Percentiles rank a stretch among this genome's conserved stretches.
These are phyloP conservation scores for Zaprionus obscuricornis DNA, from an alignment of 2,888 invertebrate species.

Conservation along the genomic window DNA sequence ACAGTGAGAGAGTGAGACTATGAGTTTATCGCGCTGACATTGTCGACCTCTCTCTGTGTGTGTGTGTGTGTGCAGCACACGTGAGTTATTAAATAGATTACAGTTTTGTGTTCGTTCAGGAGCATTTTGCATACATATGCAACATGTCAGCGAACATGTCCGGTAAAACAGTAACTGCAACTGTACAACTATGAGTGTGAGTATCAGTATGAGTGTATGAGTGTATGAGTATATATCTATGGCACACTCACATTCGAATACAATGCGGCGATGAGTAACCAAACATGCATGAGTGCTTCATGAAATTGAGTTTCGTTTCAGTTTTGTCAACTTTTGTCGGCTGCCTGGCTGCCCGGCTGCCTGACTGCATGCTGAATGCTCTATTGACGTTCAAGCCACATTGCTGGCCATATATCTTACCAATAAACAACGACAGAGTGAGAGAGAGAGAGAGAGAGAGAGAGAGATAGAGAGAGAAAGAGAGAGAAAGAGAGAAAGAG, in stretches of 20 bases:
- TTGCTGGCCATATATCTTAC: background rate
- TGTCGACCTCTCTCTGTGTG: constrained; percentile 45
- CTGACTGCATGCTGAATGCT: constrained; percentile 3
- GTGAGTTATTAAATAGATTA: constrained; percentile 76
- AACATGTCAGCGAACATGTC: constrained; percentile 45
- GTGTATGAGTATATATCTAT: too few species aligned
- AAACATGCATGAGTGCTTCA: constrained; percentile 59
- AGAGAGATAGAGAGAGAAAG: too few species aligned
- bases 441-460: too few species aligned
- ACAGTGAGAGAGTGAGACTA: constrained; percentile 27
- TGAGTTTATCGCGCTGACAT: constrained; percentile 63
- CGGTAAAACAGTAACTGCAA: constrained; percentile 8
- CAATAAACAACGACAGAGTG: background rate
- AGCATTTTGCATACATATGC: constrained; percentile 40
- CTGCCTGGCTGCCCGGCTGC: constrained; percentile 4
- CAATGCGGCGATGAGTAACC: constrained; percentile 10
- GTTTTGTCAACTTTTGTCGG: constrained; percentile 46
- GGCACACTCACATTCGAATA: background rate
- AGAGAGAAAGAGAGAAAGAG: too few species aligned
- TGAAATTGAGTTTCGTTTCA: constrained; percentile 61
- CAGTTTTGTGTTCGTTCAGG: constrained; percentile 59
- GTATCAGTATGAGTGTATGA: too few species aligned
- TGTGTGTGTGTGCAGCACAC: constrained; percentile 47
- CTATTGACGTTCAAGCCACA: constrained; percentile 21
- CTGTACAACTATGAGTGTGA: background rate